A percentile compares a stretch with the other conserved stretches of the same genome.
Evolutionary conservation across 2,113 vertebrate genomes (phyloP).

Genomic region (Dipodomys merriami): DNA sequence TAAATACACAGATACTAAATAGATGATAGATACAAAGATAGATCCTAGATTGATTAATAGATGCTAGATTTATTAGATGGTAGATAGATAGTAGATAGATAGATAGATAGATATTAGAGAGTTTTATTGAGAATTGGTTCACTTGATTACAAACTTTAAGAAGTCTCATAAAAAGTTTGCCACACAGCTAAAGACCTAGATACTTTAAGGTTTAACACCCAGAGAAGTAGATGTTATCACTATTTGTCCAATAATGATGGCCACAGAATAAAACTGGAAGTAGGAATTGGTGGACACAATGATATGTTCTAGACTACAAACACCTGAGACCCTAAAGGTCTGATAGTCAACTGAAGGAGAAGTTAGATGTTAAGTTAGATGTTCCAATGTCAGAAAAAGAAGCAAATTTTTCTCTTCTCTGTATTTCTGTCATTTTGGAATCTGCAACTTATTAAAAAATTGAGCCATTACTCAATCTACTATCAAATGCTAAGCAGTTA

Average conservation of each 20-base stretch:
- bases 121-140: background rate
- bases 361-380: background rate
- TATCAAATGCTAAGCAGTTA: no score
- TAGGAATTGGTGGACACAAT: accelerated
- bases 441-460: background rate
- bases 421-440: background rate
- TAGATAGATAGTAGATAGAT: background rate
- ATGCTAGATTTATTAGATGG: no score
- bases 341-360: background rate
- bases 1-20: no score
- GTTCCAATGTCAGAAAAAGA: background rate
- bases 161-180: background rate
- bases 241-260: background rate
- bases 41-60: no score
- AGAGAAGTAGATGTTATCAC: background rate
- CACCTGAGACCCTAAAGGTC: background rate
- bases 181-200: background rate
- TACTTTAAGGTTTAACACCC: background rate
- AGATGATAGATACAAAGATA: no score
- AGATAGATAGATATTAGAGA: background rate
- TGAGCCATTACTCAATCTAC: no score
- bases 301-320: background rate
- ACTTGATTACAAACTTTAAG: background rate
- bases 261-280: background rate
- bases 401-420: background rate